Conservation (phyloP, 2,113 vertebrate species). For the Rhynchomys soricoides region DNA sequence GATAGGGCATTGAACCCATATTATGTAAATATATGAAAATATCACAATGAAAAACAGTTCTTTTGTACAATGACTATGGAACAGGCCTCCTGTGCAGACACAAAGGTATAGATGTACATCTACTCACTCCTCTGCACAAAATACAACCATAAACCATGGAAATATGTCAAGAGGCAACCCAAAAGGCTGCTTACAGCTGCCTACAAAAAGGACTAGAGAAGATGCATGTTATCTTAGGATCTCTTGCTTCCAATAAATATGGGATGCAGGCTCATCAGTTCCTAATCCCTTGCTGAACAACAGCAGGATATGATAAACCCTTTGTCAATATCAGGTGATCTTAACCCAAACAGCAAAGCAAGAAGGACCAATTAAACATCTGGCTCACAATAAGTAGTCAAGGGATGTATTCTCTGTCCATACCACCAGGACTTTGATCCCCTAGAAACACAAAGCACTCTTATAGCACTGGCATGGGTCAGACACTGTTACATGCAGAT, state of each 20-base stretch:
- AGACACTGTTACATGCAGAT: background rate
- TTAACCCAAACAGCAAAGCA: background rate
- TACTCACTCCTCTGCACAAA: background rate
- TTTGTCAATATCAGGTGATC: background rate
- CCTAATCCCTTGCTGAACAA: background rate
- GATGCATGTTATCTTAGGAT: background rate
- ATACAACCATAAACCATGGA: background rate
- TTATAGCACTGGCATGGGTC: background rate
- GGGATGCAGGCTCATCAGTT: background rate
- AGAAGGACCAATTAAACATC: background rate
- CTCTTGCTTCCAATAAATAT: background rate
- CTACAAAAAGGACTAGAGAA: background rate
- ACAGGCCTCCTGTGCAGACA: background rate
- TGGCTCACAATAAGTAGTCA: background rate
- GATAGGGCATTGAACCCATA: background rate
- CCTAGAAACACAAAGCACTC: background rate
- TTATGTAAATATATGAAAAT: background rate
- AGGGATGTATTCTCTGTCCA: background rate
- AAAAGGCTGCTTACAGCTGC: background rate
- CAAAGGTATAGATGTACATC: background rate
- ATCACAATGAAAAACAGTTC: background rate
- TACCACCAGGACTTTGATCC: background rate
- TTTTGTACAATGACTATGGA: background rate
- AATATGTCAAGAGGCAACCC: background rate
- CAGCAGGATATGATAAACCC: background rate